phyloP scores from a whole-genome alignment of 2,113 vertebrate genomes.

The Caracal caracal region DNA sequence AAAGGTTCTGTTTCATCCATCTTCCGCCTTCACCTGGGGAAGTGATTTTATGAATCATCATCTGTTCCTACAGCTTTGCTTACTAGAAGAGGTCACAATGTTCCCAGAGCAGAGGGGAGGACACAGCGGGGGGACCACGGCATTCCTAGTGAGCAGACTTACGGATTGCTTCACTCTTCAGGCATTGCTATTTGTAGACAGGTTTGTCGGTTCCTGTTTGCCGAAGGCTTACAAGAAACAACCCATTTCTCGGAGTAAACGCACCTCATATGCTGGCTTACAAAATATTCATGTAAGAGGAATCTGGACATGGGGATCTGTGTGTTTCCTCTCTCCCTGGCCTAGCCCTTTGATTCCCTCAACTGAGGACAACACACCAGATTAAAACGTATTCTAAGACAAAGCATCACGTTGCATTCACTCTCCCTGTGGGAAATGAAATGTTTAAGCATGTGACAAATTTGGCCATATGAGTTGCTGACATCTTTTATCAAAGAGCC shows the following conservation, averaged over 20 bases:
- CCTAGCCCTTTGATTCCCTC: background rate
- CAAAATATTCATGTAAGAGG: background rate
- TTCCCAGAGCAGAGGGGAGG: background rate
- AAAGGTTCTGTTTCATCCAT: background rate
- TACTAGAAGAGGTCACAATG: background rate
- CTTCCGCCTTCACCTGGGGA: background rate
- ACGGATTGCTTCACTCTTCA: rapidly evolving
- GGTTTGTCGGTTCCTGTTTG: background rate
- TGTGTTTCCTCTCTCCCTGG: background rate
- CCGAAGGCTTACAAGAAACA: background rate
- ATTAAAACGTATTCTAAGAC: background rate
- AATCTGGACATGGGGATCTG: background rate
- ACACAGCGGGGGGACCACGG: too few species aligned
- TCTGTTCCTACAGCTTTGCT: background rate
- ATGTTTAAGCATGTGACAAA: constrained; percentile 22
- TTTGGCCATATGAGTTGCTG: background rate
- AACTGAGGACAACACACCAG: background rate
- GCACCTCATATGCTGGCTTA: background rate
- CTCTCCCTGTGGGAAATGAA: background rate
- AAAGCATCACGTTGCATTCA: background rate
- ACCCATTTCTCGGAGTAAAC: background rate
- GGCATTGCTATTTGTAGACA: background rate
- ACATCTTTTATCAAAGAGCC: background rate
- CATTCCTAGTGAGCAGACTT: background rate
- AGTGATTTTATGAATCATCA: background rate